Evolutionary conservation across 2,113 vertebrate genomes (phyloP), one percentile per base, ranked within the genome.

Genomic region (Ia io): DNA sequence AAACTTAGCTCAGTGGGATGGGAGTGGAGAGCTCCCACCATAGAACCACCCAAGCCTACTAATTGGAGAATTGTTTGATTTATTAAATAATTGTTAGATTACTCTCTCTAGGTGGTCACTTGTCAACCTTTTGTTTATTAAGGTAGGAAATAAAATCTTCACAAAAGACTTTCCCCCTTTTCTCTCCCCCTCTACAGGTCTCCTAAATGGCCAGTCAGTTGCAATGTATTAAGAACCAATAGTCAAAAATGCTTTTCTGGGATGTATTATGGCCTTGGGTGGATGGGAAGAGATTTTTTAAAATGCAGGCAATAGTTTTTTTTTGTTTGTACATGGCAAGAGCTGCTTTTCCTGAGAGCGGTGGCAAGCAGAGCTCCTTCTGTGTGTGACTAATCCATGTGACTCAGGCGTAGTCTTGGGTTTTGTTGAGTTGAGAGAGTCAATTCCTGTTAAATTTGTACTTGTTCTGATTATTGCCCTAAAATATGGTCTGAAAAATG

Each of bases 161-260:
- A 51, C 32, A 11, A 42, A 70, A 40, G 3, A 0, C 51, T 37
- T 25, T 25, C 25, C 32, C 28, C 28, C 47, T 49, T 73, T 47
- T 30, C 37, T 71, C 28, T 10, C 56, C 3, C 12, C 16, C 9
- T 14, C 40, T 32, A 53, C 5, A 25, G 17, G n/a, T 51, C 37
- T 32, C 67, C 10, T 88, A 70, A 23, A 10, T 6, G 47, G 30
- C 51, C 42, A 86, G 56, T 30, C 74, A 83, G 32, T 90, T 77
- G 53, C 42, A 71, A 70, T 49, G 63, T 83, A 70, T 35, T 73
- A 83, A 82, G 73, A 89, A 40, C 32, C 53, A 87, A 18, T 51
- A 90, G 63, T 51, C 44, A 92, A 74, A 77, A 94, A 96, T 90
- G 40, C 65, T 92, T 79, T 83, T 49, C 71, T 79, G 53, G 77